Base-by-base conservation (phyloP, 2,888 invertebrate genomes). In the Nebria brevicollis region DNA sequence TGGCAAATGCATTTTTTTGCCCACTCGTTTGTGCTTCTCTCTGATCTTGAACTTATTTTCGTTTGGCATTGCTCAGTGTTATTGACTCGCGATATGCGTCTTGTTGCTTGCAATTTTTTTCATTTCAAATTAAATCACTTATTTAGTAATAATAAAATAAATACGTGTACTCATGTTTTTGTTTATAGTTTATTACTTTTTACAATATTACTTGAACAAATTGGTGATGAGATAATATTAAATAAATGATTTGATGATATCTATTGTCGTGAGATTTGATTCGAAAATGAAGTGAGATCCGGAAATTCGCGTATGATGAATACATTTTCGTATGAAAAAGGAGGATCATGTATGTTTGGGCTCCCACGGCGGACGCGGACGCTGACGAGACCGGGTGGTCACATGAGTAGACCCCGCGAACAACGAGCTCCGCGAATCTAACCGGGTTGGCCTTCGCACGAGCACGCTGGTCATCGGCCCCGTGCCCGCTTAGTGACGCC, bases 381-480 rank as follows among this genome's bases (percentile, higher is more conserved):
- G 73, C 41, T 8, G 6, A 41, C 15, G 42, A 13, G 7, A 41
- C 25, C 41, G 73, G 26, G 26, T 41, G 73, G 26, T 26, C 73
- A 41, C 73, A 54, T 75, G 78, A 34, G 34, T 34, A 34, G 34
- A 34, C 34, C 34, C 34, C 34, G 34, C 34, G 20, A 20, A 20
- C 20, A 20, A 20, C 65, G 78, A 65, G 73, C 25, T 8, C n/a
- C 64, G 34, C 72, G 26, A 73, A 41, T n/a, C 73, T 42, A 73
- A 54, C 54, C 54, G 54, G 64, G 66, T 34, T 73, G 74, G 79
- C 79, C 79, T 79, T 79, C 79, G 79, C 79, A 79, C 79, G 79
- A 79, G 79, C 68, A 65, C 54, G 54, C 73, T 79, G 79, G 79
- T 79, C 79, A 79, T 75, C 79, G 79, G 79, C 79, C 79, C 73